These are phyloP conservation scores for Frankliniella fusca DNA, from an alignment of 2,888 invertebrate species.

Conservation along the genomic window DNA sequence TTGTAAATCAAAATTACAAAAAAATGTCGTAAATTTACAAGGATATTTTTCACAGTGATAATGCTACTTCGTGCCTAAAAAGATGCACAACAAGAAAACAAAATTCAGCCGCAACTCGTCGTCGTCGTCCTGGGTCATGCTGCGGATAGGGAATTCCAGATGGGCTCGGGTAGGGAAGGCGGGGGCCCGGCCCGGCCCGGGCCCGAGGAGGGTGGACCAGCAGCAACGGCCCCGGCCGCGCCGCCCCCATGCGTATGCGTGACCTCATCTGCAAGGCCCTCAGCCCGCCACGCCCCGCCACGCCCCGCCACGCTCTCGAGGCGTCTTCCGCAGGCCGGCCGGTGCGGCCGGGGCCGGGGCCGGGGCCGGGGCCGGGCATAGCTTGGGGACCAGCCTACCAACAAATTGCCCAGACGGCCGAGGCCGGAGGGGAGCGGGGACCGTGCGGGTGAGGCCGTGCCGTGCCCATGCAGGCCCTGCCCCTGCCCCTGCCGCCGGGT, in stretches of 20 bases:
- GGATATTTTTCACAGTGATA: too few species aligned
- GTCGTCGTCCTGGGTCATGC: too few species aligned
- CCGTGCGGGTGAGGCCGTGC: background rate
- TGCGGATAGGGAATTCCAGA: too few species aligned
- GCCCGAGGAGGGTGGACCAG: background rate
- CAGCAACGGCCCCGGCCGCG: background rate
- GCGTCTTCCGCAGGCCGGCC: background rate
- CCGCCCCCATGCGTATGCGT: background rate
- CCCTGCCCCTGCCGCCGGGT: background rate
- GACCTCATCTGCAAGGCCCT: constrained; percentile 17
- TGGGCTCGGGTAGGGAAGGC: too few species aligned
- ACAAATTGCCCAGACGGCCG: constrained; percentile 16
- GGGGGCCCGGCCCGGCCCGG: background rate
- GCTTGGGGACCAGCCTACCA: constrained; percentile 19
- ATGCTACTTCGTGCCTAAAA: too few species aligned
- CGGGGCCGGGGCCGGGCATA: too few species aligned
- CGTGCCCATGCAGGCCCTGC: too few species aligned
- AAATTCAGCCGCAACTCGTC: too few species aligned
- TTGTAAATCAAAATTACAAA: too few species aligned
- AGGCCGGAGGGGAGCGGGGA: background rate
- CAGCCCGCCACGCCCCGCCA: background rate
- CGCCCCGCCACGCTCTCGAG: background rate
- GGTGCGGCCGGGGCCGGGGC: too few species aligned
- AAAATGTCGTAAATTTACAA: too few species aligned
- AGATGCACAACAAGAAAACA: background rate